phyloP scores from a whole-genome alignment of 2,113 vertebrate genomes.

The Mobula birostris region DNA sequence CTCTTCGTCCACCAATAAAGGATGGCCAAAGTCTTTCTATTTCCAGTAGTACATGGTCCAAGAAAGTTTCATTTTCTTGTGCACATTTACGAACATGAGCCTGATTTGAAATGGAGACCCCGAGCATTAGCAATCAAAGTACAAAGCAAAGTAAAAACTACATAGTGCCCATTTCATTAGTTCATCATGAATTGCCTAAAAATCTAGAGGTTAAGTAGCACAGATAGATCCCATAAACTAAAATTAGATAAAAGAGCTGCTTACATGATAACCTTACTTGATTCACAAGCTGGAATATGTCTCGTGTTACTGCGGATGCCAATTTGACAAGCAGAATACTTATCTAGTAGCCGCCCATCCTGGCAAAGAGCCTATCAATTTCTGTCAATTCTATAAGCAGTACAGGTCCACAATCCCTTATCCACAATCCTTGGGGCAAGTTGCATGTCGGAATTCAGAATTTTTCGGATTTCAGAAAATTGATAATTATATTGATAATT shows the following conservation, averaged over 20 bases:
- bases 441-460: too few relatives aligned
- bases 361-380: not conserved
- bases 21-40: constrained; percentile 53
- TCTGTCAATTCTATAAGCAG: not conserved
- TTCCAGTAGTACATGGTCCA: constrained; percentile 49
- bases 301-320: not conserved
- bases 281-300: not conserved
- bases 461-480: too few relatives aligned
- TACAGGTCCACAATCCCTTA: too few relatives aligned
- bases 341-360: not conserved
- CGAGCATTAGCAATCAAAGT: not conserved
- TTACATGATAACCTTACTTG: not conserved
- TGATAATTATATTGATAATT: too few relatives aligned
- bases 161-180: not conserved
- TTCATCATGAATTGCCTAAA: not conserved
- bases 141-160: not conserved
- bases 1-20: constrained; percentile 52
- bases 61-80: constrained; percentile 42
- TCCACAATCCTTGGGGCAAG: too few relatives aligned
- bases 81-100: constrained; percentile 41
- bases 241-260: too few relatives aligned
- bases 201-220: too few relatives aligned
- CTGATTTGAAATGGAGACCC: constrained; percentile 20
- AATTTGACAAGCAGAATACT: not conserved
- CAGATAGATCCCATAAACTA: not conserved